A percentile compares a stretch with the other conserved stretches of the same genome.
These are phyloP conservation scores for Zophobas atratus DNA, from an alignment of 1,140 invertebrate genomes.

Conservation along the genomic window DNA sequence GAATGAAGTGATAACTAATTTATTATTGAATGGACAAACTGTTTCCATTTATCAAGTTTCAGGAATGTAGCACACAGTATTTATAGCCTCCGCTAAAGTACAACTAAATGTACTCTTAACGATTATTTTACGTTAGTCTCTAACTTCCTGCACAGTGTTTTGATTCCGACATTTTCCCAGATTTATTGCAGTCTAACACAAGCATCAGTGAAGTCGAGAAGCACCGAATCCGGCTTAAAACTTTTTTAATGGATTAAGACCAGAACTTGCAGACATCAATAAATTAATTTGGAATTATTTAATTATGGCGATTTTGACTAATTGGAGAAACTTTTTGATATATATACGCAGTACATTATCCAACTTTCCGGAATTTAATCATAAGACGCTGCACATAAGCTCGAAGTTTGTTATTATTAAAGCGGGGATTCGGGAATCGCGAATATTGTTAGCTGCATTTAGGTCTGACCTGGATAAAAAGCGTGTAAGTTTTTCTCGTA, in stretches of 20 bases:
- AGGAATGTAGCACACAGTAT: no score
- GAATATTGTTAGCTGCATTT: not conserved
- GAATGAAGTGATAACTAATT: no score
- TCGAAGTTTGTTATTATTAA: not conserved
- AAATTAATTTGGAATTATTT: constrained; percentile 44
- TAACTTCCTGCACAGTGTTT: constrained; percentile 5
- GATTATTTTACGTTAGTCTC: not conserved
- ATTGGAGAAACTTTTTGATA: constrained; percentile 5
- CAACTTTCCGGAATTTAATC: not conserved
- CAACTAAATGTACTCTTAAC: no score
- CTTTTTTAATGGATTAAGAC: constrained; percentile 47
- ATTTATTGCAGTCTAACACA: constrained; percentile 36
- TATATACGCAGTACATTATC: not conserved
- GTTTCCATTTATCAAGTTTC: no score
- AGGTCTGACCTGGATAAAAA: not conserved
- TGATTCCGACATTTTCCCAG: constrained; percentile 30
- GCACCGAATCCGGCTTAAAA: constrained; percentile 35
- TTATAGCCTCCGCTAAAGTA: no score
- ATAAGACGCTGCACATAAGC: not conserved
- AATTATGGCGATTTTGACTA: constrained; percentile 20
- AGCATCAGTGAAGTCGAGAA: constrained; percentile 22
- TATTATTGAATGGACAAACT: no score
- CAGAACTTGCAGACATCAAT: constrained; percentile 25
- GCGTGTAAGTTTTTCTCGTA: constrained; percentile 24
- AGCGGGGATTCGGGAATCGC: no score